Evolutionary conservation across 2,888 invertebrate genomes (phyloP).

Genomic region (Beris chalybata): DNA sequence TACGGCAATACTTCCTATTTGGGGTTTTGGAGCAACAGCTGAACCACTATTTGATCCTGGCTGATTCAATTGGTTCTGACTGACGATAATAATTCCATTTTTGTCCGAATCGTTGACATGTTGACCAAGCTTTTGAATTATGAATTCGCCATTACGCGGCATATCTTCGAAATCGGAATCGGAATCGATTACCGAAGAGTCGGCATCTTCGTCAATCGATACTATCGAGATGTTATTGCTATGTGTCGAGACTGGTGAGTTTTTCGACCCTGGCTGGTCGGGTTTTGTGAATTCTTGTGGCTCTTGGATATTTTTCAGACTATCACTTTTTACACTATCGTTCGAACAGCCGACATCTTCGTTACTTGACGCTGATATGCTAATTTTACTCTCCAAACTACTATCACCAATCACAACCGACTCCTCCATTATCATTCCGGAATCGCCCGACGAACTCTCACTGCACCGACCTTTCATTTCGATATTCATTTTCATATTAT

Average conservation of each 20-base stretch:
- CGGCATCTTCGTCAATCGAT: constrained; percentile 50
- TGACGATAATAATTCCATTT: constrained; percentile 34
- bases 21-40: constrained; percentile 44
- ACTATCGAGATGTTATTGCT: constrained; percentile 48
- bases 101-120: constrained; percentile 43
- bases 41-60: constrained; percentile 5
- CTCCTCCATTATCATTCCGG: constrained; percentile 50
- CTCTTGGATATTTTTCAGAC: constrained; percentile 15
- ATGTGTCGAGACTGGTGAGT: constrained; percentile 20
- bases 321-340: constrained; percentile 3
- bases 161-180: constrained; percentile 49
- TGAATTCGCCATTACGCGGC: constrained; percentile 44
- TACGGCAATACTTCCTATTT: constrained; percentile 66
- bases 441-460: constrained; percentile 50
- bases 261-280: constrained; percentile 19
- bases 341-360: not conserved
- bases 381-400: constrained; percentile 35
- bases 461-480: constrained; percentile 25
- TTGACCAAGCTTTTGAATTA: constrained; percentile 51
- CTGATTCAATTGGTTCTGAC: constrained; percentile 21
- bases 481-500: constrained; percentile 9
- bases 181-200: constrained; percentile 52
- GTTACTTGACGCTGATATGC: constrained; percentile 14
- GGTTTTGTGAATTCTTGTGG: constrained; percentile 11
- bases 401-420: constrained; percentile 40